Evolutionary conservation across 2,888 invertebrate genomes (phyloP).

Genomic region (Nematopogon swammerdamellus): DNA sequence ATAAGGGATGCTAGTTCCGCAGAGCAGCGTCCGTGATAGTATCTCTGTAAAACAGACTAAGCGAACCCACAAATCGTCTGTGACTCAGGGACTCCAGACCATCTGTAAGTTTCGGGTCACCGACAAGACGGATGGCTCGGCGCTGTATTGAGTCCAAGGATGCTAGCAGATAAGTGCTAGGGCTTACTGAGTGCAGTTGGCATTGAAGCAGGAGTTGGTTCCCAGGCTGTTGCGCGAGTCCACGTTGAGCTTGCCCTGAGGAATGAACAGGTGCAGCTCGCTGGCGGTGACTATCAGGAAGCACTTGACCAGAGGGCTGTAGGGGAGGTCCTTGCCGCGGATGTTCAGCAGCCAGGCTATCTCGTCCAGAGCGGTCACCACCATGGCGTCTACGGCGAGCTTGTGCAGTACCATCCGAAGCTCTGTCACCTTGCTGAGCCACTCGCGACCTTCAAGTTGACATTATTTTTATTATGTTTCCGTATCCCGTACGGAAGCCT

Average conservation of each 20-base stretch:
- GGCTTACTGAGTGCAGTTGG: conserved; percentile 61
- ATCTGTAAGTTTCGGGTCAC: too few relatives aligned
- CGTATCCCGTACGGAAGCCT: too few relatives aligned
- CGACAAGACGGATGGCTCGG: too few relatives aligned
- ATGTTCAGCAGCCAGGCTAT: conserved; percentile 87
- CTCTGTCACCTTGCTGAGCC: conserved; percentile 72
- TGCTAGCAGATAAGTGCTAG: too few relatives aligned
- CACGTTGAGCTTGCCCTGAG: conserved; percentile 60
- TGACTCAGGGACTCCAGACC: too few relatives aligned
- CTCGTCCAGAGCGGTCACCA: conserved; percentile 84
- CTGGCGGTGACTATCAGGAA: conserved; percentile 67
- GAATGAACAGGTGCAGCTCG: conserved; percentile 68
- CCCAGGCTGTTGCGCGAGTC: conserved; percentile 49
- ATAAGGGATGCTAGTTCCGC: too few relatives aligned
- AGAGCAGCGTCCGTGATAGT: too few relatives aligned
- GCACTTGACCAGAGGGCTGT: conserved; percentile 75
- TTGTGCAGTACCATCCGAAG: conserved; percentile 61
- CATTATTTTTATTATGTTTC: conserved; percentile 3
- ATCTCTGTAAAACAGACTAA: too few relatives aligned
- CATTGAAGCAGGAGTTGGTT: conserved; percentile 56
- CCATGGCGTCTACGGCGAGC: conserved; percentile 70
- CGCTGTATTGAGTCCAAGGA: too few relatives aligned
- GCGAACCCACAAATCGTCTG: too few relatives aligned
- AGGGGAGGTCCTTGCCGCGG: conserved; percentile 79
- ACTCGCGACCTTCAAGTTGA: conserved; percentile 58